Base-by-base conservation (phyloP, 2,888 invertebrate genomes). In the Zaprionus obscuricornis region DNA sequence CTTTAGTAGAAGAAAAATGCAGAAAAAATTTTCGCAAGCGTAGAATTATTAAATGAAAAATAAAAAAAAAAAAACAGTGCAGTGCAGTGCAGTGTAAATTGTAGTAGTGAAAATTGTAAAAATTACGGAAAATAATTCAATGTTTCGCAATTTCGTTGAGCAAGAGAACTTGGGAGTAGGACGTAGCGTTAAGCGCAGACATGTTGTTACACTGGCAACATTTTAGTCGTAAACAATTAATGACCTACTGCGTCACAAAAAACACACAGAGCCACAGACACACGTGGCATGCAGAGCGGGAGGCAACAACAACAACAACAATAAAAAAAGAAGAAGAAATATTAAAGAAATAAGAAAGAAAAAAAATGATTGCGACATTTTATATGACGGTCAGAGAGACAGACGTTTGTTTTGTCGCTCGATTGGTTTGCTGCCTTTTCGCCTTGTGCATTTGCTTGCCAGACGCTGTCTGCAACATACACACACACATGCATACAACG, bases 211-310 rank as follows among this genome's bases (percentile, higher is more conserved):
- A n/a, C n/a, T n/a, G n/a, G 63, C 59, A n/a, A 39, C 55, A 66
- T 58, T 73, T 73, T 42, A n/a, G 63, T 46, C 55, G 64, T 69
- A 65, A 69, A 72, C 78, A 81, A 74, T 82, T 78, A 83, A 83
- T 83, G 82, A 82, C 83, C 82, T 78, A 82, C 78, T 83, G 81
- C 74, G 77, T 79, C 60, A 64, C 10, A 33, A 7, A n/a, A 16
- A 5, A 5, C 13, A 31, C 11, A n/a, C 13, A 43, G 20, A 17
- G 26, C 17, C 20, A 20, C 16, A 17, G 43, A n/a, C 24, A 18
- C n/a, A n/a, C n/a, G n/a, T n/a, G n/a, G n/a, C n/a, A n/a, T n/a
- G 10, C 11, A 27, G 39, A 37, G 7, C 24, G 8, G 14, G 16
- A 31, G 27, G 6, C 10, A 27, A 4, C 13, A 13, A 6, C 27